Base-by-base conservation (phyloP, 1,140 invertebrate genomes). In the Drosophila burlai region DNA sequence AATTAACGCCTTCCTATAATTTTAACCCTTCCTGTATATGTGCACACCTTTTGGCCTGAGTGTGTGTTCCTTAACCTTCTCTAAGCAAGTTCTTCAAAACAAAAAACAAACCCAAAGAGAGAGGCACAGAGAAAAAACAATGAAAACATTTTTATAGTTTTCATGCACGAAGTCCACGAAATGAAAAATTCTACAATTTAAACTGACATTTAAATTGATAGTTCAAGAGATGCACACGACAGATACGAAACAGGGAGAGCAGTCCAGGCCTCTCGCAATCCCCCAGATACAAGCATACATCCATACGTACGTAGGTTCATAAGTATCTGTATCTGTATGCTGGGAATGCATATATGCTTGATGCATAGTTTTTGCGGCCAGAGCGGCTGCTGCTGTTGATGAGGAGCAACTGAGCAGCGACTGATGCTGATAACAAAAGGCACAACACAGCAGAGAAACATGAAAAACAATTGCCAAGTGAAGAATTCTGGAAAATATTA, bases 191-290 rank as follows among this genome's bases (percentile, higher is more conserved):
- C 84, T 89, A 91, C 89, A 91, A 91, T 91, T 91, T 91, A 91
- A 91, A 91, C 89, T 91, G 89, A 91, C 89, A 91, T 91, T 91
- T 91, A 91, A 91, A 91, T 91, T 91, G 89, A 91, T 91, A 89
- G 89, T 91, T 91, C 89, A 91, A 91, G 89, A 91, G 89, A 91
- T 91, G 84, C 89, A 89, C 84, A 92, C 85, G 86, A 90, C 85
- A 91, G 85, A 90, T 89, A 85, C 74, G 79, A 67, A 31, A 69
- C 66, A 57, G 46, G 73, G 81, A 76, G 57, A 50, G 76, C 46
- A 66, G 63, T 65, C 52, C 61, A 64, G 40, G 63, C 63, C 63
- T 24, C 61, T 47, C 34, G 46, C 42, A 40, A 40, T 57, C 63
- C 54, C 55, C 34, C 55, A 61, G 64, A 46, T 64, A 74, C 60